A percentile compares a stretch with the other conserved stretches of the same genome.
These are phyloP conservation scores for Paragorgia papillata DNA, from an alignment of 92 coral and sea anemone species.

Conservation along the genomic window DNA sequence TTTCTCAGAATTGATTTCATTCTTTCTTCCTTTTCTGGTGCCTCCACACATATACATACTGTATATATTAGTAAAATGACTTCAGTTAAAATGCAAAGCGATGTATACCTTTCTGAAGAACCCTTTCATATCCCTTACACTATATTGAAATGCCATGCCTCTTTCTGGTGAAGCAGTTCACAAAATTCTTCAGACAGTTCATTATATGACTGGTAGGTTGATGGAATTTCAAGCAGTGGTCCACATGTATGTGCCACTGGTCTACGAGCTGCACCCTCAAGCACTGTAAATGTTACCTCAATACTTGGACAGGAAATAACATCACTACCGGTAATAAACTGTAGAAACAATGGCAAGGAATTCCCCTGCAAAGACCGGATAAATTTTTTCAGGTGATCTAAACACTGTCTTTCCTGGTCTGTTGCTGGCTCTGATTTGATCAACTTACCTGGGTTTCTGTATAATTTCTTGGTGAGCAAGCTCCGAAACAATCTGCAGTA, in stretches of 20 bases:
- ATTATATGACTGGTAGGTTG: conserved; percentile 59
- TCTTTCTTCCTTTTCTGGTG: too few relatives aligned
- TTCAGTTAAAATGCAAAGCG: too few relatives aligned
- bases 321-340: conserved; percentile 56
- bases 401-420: conserved; percentile 44
- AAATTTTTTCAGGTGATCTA: conserved; percentile 45
- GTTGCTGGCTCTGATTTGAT: conserved; percentile 43
- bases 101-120: too few relatives aligned
- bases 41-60: too few relatives aligned
- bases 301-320: conserved; percentile 37
- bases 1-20: too few relatives aligned
- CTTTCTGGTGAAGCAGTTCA: conserved; percentile 47
- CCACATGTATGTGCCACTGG: conserved; percentile 56
- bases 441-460: conserved; percentile 46
- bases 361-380: conserved; percentile 45
- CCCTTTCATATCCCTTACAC: conserved; percentile 12
- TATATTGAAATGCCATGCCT: conserved; percentile 67
- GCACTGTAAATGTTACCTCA: conserved; percentile 45
- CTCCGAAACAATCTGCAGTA: conserved; percentile 28
- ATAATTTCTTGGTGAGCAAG: conserved; percentile 46
- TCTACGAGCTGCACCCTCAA: conserved; percentile 44
- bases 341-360: conserved; percentile 39
- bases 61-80: too few relatives aligned
- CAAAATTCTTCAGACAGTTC: conserved; percentile 64
- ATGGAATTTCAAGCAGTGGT: conserved; percentile 44